These are phyloP conservation scores for Lissonota sp. DNA, from an alignment of 2,888 invertebrate species.

Conservation along the genomic window DNA sequence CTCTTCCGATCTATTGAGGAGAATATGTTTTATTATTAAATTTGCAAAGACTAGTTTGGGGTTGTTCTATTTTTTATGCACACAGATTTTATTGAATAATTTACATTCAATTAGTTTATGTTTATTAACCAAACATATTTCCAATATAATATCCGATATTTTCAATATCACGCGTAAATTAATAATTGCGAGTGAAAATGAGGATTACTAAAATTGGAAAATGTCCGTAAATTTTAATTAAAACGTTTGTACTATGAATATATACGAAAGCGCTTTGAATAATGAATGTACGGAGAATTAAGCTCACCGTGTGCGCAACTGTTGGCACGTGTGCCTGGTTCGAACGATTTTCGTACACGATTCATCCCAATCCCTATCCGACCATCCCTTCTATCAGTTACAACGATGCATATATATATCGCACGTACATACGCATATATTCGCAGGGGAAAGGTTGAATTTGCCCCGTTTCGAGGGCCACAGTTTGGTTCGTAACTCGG, in stretches of 20 bases:
- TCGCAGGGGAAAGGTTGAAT: constrained; percentile 37
- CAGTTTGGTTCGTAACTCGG: background rate
- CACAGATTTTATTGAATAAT: too few relatives aligned
- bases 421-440: constrained; percentile 3
- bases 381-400: background rate
- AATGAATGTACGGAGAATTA: constrained; percentile 55
- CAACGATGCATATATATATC: background rate
- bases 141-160: too few relatives aligned
- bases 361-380: background rate
- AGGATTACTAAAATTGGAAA: too few relatives aligned
- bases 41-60: too few relatives aligned
- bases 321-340: constrained; percentile 2
- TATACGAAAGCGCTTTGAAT: constrained; percentile 54
- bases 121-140: too few relatives aligned
- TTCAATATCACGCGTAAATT: too few relatives aligned
- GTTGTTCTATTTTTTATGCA: too few relatives aligned
- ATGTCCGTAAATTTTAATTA: too few relatives aligned
- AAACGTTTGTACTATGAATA: background rate
- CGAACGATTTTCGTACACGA: background rate
- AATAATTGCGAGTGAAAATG: too few relatives aligned
- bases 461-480: constrained; percentile 17
- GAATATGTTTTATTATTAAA: too few relatives aligned
- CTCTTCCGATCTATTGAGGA: too few relatives aligned
- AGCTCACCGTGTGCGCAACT: background rate
- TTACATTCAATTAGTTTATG: too few relatives aligned